Conservation (phyloP, 1,140 invertebrate genomes). For the Penaeus vannamei region DNA sequence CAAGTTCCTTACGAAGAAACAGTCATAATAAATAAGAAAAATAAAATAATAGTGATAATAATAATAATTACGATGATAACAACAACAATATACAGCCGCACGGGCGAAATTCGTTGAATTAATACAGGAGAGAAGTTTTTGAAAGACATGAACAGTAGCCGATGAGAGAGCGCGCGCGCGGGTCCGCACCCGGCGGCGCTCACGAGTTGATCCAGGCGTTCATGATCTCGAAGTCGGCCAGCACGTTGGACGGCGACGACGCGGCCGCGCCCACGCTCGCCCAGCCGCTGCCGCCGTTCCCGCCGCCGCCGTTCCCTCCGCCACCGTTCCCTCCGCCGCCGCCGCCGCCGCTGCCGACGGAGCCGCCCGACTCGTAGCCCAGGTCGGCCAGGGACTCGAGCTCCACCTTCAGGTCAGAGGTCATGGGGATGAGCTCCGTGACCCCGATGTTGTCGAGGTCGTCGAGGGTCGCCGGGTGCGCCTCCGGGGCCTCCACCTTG, state of each 20-base stretch:
- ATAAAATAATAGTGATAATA: too few relatives aligned
- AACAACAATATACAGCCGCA: too few relatives aligned
- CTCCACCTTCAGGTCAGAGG: constrained; percentile 66
- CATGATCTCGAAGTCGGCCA: constrained; percentile 68
- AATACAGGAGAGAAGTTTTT: neutral
- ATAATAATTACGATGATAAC: too few relatives aligned
- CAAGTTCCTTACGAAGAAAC: too few relatives aligned
- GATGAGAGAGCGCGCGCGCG: neutral
- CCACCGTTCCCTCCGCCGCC: neutral
- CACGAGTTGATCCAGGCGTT: constrained; percentile 68
- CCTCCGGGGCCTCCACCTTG: constrained; percentile 67
- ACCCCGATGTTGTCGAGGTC: constrained; percentile 68
- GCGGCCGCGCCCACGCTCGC: constrained; percentile 48
- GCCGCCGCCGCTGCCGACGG: neutral
- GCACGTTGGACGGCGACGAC: constrained; percentile 59
- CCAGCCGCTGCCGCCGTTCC: constrained; percentile 37
- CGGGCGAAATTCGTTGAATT: too few relatives aligned
- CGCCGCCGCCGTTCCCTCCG: neutral
- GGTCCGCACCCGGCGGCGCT: neutral
- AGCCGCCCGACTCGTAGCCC: constrained; percentile 58
- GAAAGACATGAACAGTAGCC: constrained; percentile 12
- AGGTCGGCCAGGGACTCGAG: constrained; percentile 63
- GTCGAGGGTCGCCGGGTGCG: constrained; percentile 64
- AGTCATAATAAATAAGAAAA: too few relatives aligned
- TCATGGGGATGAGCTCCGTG: constrained; percentile 67